A percentile compares a stretch with the other conserved stretches of the same genome.
Evolutionary conservation across 2,888 invertebrate genomes (phyloP).

Genomic region (Rhagium mordax): DNA sequence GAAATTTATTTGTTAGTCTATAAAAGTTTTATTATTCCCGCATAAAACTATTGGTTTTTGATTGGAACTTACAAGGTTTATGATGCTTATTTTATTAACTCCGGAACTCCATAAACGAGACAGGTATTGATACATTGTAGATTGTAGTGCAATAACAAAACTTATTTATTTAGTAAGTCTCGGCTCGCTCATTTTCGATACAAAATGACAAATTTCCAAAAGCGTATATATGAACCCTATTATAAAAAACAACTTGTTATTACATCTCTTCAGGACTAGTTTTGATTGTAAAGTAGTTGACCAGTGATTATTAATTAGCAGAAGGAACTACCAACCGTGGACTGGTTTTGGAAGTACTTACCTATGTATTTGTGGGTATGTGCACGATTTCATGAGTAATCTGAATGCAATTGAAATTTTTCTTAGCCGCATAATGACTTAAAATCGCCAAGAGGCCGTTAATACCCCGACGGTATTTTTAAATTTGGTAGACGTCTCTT

Average conservation of each 20-base stretch:
- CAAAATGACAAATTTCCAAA: no score
- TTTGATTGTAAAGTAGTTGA: no score
- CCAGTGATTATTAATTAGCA: no score
- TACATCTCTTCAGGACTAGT: no score
- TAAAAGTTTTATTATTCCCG: conserved; percentile 15
- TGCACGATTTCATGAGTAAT: no score
- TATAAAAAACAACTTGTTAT: no score
- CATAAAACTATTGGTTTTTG: conserved; percentile 21
- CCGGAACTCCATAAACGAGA: not conserved
- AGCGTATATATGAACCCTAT: no score
- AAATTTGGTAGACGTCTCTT: conserved; percentile 21
- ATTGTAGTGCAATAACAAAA: not conserved
- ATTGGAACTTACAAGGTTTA: conserved; percentile 25
- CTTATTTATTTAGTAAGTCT: not conserved
- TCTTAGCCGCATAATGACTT: conserved; percentile 11
- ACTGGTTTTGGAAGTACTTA: no score
- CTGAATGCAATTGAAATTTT: not conserved
- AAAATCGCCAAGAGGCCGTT: not conserved
- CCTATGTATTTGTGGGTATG: no score
- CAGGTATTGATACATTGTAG: conserved; percentile 5
- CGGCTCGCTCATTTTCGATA: not conserved
- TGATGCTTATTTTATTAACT: conserved; percentile 9
- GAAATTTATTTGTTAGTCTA: conserved; percentile 26
- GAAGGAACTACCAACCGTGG: no score
- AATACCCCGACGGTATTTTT: conserved; percentile 24